A percentile compares a stretch with the other conserved stretches of the same genome.
Evolutionary conservation across 1,140 invertebrate species (phyloP).

Genomic region (Trinorchestia longiramus): DNA sequence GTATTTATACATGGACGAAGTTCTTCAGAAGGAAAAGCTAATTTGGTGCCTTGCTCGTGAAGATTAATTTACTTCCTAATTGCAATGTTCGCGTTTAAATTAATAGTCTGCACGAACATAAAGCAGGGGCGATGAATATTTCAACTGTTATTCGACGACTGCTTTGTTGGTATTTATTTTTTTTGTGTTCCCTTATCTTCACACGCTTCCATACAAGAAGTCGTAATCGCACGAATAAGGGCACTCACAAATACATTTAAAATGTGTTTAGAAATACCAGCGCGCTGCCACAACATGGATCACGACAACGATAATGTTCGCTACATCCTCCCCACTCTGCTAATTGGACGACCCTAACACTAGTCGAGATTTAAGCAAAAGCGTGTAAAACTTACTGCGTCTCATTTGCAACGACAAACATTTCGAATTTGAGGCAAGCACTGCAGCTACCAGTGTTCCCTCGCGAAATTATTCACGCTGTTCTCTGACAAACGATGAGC

Average conservation of each 20-base stretch:
- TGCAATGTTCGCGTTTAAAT: too few relatives aligned
- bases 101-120: too few relatives aligned
- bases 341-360: conserved; percentile 18
- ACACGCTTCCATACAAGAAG: not conserved
- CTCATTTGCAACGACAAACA: conserved; percentile 55
- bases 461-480: conserved; percentile 4
- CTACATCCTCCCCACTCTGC: not conserved
- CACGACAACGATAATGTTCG: not conserved
- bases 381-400: conserved; percentile 19
- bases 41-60: too few relatives aligned
- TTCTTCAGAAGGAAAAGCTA: not conserved
- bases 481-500: conserved; percentile 42
- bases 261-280: not conserved
- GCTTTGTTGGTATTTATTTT: not conserved
- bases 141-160: not conserved
- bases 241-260: not conserved
- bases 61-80: too few relatives aligned
- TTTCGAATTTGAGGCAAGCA: conserved; percentile 34
- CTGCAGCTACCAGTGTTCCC: conserved; percentile 21
- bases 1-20: not conserved
- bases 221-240: not conserved
- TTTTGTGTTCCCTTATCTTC: not conserved
- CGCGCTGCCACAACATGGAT: not conserved
- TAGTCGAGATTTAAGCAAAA: not conserved
- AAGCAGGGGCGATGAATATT: too few relatives aligned